Percentiles rank a stretch among this genome's conserved stretches.
Conservation (phyloP, 2,113 vertebrate genomes). For the Xiphias gladius region DNA sequence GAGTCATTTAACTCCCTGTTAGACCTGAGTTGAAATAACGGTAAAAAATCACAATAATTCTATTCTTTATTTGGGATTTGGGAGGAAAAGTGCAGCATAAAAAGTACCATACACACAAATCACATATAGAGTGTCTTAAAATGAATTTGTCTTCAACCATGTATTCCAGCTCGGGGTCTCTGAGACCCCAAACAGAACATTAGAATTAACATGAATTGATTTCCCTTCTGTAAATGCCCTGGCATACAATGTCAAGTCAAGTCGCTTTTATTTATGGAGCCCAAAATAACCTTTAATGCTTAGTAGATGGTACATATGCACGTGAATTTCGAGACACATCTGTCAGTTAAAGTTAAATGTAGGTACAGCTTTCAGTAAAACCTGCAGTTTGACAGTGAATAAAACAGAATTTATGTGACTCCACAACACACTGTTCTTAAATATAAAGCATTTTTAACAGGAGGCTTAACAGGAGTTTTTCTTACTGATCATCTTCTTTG, state of each 20-base stretch:
- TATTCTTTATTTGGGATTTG: neutral
- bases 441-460: neutral
- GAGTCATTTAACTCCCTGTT: neutral
- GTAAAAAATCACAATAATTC: neutral
- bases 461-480: conserved; percentile 17
- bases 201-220: neutral
- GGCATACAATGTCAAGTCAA: neutral
- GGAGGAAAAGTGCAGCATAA: neutral
- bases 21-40: too few relatives aligned
- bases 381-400: neutral
- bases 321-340: neutral
- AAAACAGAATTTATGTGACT: neutral
- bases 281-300: neutral
- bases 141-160: neutral
- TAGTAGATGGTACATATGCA: neutral
- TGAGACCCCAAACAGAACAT: neutral
- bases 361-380: neutral
- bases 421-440: neutral
- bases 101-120: neutral
- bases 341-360: neutral
- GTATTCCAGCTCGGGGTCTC: neutral
- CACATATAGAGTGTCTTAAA: neutral
- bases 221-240: neutral
- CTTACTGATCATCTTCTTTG: neutral
- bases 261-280: neutral